Percentiles rank a stretch among this genome's conserved stretches.
phyloP scores from a whole-genome alignment of 1,140 invertebrate species.

The Goniozus legneri region DNA sequence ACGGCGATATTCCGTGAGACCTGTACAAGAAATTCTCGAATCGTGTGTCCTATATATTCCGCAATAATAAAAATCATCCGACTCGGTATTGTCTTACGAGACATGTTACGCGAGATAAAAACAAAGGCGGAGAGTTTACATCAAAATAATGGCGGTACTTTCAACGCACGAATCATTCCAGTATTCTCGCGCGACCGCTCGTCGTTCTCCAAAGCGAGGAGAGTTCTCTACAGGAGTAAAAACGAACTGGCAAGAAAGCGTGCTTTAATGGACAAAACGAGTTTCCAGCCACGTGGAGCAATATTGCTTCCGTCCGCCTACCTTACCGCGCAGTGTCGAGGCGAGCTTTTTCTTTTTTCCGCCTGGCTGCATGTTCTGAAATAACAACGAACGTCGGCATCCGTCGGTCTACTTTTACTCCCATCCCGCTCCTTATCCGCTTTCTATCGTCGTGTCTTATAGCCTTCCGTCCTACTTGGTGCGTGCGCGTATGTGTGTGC shows the following conservation, averaged over 20 bases:
- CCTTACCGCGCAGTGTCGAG: conserved; percentile 12
- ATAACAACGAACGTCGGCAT: conserved; percentile 14
- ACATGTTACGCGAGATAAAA: too few relatives aligned
- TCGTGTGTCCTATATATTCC: too few relatives aligned
- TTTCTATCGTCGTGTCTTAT: neutral
- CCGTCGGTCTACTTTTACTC: too few relatives aligned
- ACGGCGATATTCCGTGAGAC: too few relatives aligned
- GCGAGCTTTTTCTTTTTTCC: conserved; percentile 11
- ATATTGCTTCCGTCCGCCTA: conserved; percentile 37
- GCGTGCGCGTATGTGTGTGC: neutral
- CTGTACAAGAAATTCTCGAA: too few relatives aligned
- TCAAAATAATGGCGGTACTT: too few relatives aligned
- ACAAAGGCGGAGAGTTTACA: too few relatives aligned
- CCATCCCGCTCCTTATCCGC: neutral
- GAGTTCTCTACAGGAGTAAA: conserved; percentile 11
- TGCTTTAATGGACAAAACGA: conserved; percentile 43
- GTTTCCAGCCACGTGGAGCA: conserved; percentile 32
- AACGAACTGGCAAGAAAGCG: conserved; percentile 27
- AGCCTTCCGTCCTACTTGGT: neutral
- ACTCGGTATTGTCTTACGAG: too few relatives aligned
- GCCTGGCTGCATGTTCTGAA: conserved; percentile 10
- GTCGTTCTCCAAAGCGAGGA: neutral
- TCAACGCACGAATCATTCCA: neutral
- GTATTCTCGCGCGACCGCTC: too few relatives aligned
- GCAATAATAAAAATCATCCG: too few relatives aligned